phyloP scores from a whole-genome alignment of 37 sponge, comb jelly and placozoan genomes.

The Corticium candelabrum region DNA sequence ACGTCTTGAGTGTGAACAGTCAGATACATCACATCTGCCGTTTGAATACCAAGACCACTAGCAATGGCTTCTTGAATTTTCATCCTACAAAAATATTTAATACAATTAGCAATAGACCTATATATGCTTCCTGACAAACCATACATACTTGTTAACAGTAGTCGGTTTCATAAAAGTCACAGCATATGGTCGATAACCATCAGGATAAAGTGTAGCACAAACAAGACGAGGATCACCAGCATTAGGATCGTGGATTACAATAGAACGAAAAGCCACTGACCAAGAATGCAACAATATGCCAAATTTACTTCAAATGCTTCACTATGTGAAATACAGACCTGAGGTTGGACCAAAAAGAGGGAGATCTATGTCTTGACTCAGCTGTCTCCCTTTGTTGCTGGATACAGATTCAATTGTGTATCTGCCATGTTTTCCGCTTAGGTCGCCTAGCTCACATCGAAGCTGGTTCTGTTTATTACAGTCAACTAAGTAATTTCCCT shows the following conservation, averaged over 20 bases:
- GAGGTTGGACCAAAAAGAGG: background rate
- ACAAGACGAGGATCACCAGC: background rate
- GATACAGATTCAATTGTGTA: too few relatives aligned
- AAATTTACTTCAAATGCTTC: too few relatives aligned
- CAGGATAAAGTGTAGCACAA: background rate
- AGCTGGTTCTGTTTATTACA: background rate
- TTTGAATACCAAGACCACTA: background rate
- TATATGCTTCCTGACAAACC: background rate
- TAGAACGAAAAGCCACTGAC: background rate
- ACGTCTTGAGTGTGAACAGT: background rate
- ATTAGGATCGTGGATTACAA: background rate
- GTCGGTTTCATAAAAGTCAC: background rate
- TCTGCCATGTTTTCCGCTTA: background rate
- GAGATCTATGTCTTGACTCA: background rate
- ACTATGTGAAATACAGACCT: background rate
- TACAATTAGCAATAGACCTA: background rate
- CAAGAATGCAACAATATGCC: background rate
- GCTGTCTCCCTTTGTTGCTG: too few relatives aligned
- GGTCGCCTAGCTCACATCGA: background rate
- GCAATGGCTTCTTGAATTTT: background rate
- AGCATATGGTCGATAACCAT: background rate
- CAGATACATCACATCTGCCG: background rate
- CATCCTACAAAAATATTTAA: too few relatives aligned
- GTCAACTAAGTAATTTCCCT: background rate
- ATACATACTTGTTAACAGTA: background rate